Evolutionary conservation across 2,888 invertebrate genomes (phyloP).

Genomic region (Polia nebulosa): DNA sequence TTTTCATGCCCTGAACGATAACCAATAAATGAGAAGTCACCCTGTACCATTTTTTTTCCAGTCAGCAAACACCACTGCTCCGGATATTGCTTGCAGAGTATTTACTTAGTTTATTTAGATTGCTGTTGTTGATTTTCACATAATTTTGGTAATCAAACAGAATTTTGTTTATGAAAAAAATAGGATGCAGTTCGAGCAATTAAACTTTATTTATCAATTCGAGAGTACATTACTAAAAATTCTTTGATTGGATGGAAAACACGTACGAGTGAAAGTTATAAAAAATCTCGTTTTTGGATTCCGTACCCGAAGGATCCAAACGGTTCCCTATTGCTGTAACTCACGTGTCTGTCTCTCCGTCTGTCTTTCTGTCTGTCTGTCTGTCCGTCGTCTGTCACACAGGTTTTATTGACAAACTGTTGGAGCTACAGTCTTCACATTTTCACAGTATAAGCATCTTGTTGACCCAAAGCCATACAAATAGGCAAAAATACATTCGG

Average conservation of each 20-base stretch:
- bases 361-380: too few species aligned
- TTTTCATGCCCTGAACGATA: not conserved
- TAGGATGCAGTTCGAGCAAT: not conserved
- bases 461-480: too few species aligned
- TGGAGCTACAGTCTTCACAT: too few species aligned
- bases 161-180: conserved; percentile 13
- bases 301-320: too few species aligned
- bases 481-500: too few species aligned
- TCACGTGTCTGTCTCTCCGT: too few species aligned
- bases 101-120: conserved; percentile 4
- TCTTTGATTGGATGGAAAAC: not conserved
- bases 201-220: not conserved
- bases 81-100: conserved; percentile 26
- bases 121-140: not conserved
- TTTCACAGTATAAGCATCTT: too few species aligned
- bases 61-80: not conserved
- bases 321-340: too few species aligned
- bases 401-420: too few species aligned
- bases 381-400: too few species aligned
- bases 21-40: not conserved
- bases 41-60: not conserved
- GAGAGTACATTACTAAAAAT: not conserved
- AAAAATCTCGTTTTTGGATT: not conserved
- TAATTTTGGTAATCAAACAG: not conserved
- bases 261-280: not conserved